Evolutionary conservation across 2,797 vertebrate species (phyloP).

Genomic region (Gymnocypris eckloni): DNA sequence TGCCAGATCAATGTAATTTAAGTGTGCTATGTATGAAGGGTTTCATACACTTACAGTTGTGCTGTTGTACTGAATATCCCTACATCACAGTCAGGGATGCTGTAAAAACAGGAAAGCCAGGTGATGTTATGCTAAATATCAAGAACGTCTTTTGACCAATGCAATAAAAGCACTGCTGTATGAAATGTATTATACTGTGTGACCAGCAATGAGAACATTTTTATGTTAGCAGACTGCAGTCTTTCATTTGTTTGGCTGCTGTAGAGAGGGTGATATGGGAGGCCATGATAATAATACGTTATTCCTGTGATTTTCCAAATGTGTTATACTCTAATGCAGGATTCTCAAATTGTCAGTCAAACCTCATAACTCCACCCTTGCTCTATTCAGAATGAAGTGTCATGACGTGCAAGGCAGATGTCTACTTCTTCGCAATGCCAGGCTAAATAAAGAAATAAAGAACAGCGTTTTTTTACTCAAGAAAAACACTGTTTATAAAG

Average conservation of each 20-base stretch:
- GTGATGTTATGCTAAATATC: neutral
- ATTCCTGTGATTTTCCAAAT: conserved; percentile 8
- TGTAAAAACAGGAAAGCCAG: neutral
- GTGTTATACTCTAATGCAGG: neutral
- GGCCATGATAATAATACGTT: conserved; percentile 4
- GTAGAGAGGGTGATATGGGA: neutral
- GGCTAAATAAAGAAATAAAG: no score
- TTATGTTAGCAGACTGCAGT: neutral
- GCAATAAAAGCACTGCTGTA: neutral
- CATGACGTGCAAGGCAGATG: no score
- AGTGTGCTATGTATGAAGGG: neutral
- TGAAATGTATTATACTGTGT: neutral
- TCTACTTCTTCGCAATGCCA: no score
- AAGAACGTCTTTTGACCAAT: neutral
- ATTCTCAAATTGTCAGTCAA: no score
- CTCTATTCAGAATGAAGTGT: no score
- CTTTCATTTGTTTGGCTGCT: neutral
- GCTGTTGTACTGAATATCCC: neutral
- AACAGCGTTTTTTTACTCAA: no score
- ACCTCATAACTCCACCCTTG: no score
- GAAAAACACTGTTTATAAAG: no score
- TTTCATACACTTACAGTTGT: neutral
- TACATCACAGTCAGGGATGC: neutral
- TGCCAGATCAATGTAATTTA: neutral
- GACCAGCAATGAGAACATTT: neutral